These are phyloP conservation scores for Xiphorhynchus elegans DNA, from an alignment of 2,113 vertebrate species.

Conservation along the genomic window DNA sequence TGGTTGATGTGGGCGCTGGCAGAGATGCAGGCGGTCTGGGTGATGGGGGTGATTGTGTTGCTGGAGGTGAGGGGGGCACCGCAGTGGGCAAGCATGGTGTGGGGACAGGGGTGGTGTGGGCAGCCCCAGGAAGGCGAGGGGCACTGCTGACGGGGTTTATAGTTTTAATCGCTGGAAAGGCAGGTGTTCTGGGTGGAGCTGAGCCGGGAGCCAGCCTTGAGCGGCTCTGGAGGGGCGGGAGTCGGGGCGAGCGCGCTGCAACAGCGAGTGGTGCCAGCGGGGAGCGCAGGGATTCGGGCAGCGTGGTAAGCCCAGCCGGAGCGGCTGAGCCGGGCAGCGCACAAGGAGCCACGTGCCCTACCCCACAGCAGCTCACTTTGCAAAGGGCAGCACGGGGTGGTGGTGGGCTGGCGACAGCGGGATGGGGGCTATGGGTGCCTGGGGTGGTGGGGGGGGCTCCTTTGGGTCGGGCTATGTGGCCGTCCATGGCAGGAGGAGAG, in stretches of 20 bases:
- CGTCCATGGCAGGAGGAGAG: background rate
- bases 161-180: constrained; percentile 52
- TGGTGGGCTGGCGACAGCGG: background rate
- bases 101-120: background rate
- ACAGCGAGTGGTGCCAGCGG: background rate
- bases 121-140: constrained; percentile 50
- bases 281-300: background rate
- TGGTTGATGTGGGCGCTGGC: background rate
- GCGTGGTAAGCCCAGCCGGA: rapidly evolving
- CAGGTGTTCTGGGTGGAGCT: background rate
- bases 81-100: rapidly evolving
- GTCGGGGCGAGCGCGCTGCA: background rate
- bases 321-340: background rate
- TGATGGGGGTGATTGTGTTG: background rate
- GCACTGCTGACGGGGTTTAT: constrained; percentile 40
- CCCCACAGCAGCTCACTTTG: background rate
- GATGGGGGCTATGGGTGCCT: background rate
- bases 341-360: background rate
- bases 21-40: background rate
- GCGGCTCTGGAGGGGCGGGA: background rate
- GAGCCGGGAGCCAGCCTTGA: background rate
- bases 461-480: background rate
- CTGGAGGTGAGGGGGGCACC: background rate
- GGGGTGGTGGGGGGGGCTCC: background rate
- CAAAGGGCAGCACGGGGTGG: background rate